These are phyloP conservation scores for Cossypha heuglini DNA, from an alignment of 2,797 vertebrate species.

Conservation along the genomic window DNA sequence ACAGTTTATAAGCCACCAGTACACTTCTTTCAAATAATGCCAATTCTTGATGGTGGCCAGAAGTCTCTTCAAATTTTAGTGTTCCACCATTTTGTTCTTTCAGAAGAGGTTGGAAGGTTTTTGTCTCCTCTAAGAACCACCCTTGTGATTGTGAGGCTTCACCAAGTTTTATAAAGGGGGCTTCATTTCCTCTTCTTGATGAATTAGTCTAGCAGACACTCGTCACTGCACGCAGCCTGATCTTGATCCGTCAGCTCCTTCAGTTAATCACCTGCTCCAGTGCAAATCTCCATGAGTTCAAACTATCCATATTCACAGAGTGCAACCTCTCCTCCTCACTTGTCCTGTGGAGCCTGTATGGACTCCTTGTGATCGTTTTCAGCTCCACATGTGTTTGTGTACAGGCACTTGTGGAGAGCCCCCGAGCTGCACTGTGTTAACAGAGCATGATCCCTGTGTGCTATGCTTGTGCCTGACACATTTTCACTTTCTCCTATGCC, in stretches of 20 bases:
- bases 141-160: not conserved
- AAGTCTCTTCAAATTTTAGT: not conserved
- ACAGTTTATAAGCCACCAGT: not conserved
- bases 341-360: not conserved
- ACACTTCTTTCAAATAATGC: not conserved
- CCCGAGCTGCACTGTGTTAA: accelerated
- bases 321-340: not conserved
- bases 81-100: not conserved
- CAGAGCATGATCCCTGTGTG: not conserved
- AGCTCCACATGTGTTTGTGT: not conserved
- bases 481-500: not conserved
- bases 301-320: not conserved
- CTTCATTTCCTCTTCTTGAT: not conserved
- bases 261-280: not conserved
- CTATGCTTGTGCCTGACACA: not conserved
- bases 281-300: not conserved
- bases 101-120: not conserved
- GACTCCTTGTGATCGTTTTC: not conserved
- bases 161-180: not conserved
- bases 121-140: not conserved
- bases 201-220: not conserved
- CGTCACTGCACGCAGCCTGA: not conserved
- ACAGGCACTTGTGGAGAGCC: not conserved
- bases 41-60: not conserved
- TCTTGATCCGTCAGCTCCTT: not conserved